A percentile compares a stretch with the other conserved stretches of the same genome.
These are phyloP conservation scores for Alosa alosa DNA, from an alignment of 2,113 vertebrate genomes.

Conservation along the genomic window DNA sequence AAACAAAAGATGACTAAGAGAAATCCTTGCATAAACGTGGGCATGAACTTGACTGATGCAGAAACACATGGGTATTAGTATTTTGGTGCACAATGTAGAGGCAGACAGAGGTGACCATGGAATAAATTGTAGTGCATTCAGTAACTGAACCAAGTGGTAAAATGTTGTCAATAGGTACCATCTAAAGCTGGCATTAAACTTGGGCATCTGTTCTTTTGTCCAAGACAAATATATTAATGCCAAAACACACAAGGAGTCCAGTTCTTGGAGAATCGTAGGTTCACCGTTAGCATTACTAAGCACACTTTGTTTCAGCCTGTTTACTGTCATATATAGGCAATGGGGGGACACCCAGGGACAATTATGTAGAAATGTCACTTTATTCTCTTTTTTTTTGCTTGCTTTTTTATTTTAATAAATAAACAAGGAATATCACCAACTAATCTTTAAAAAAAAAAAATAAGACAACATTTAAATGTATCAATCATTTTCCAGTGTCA, in stretches of 20 bases:
- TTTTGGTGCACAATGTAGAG: constrained; percentile 2
- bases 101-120: not conserved
- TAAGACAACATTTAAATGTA: constrained; percentile 6
- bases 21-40: not conserved
- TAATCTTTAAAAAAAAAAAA: constrained; percentile 8
- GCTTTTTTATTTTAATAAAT: constrained; percentile 4
- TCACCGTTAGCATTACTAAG: constrained; percentile 16
- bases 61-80: not conserved
- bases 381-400: not conserved
- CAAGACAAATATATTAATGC: not conserved
- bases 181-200: constrained; percentile 13
- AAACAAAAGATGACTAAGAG: not conserved
- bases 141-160: not conserved
- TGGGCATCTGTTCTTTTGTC: not conserved
- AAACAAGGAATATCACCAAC: constrained; percentile 18
- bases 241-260: not conserved
- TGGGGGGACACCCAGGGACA: constrained; percentile 5
- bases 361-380: constrained; percentile 21
- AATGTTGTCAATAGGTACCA: not conserved
- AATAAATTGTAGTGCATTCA: not conserved
- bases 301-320: constrained; percentile 16
- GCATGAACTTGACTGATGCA: not conserved
- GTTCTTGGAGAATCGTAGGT: not conserved
- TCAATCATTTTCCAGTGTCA: constrained; percentile 18
- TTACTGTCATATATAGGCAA: not conserved